A percentile compares a stretch with the other conserved stretches of the same genome.
Conservation (phyloP, 1,140 invertebrate species). For the Marisa cornuarietis region DNA sequence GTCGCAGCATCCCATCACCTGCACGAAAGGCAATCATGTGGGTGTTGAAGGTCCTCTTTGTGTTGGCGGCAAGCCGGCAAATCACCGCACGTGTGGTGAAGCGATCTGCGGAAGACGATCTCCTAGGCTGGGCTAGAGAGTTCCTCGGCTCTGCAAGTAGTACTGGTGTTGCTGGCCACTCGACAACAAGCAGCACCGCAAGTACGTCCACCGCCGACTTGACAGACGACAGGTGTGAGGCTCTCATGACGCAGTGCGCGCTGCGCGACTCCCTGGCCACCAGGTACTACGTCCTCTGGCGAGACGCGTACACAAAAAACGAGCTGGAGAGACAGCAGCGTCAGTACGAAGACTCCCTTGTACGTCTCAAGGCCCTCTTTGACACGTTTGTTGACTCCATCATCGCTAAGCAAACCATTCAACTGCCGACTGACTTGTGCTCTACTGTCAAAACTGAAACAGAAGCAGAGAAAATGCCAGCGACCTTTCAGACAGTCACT, state of each 20-base stretch:
- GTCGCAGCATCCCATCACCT: constrained; percentile 50
- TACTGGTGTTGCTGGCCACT: no score
- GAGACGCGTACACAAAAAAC: background rate
- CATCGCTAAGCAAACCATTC: background rate
- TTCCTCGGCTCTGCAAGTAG: no score
- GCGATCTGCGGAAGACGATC: no score
- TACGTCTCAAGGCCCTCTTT: background rate
- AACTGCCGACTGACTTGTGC: background rate
- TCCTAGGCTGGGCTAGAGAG: no score
- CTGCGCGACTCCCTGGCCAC: background rate
- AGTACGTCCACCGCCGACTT: background rate
- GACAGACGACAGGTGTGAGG: background rate
- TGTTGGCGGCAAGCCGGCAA: constrained; percentile 53
- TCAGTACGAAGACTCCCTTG: background rate
- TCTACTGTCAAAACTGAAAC: background rate
- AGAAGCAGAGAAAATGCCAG: background rate
- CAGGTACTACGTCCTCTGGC: background rate
- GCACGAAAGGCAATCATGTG: constrained; percentile 46
- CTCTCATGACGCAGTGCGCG: background rate
- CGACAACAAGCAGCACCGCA: background rate
- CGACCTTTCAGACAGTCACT: background rate
- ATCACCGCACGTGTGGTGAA: constrained; percentile 35
- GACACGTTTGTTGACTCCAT: background rate
- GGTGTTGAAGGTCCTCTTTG: constrained; percentile 29
- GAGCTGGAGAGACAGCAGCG: background rate